Percentiles rank a stretch among this genome's conserved stretches.
Evolutionary conservation across 2,113 vertebrate species (phyloP).

Genomic region (Corythornis madagascariensis): DNA sequence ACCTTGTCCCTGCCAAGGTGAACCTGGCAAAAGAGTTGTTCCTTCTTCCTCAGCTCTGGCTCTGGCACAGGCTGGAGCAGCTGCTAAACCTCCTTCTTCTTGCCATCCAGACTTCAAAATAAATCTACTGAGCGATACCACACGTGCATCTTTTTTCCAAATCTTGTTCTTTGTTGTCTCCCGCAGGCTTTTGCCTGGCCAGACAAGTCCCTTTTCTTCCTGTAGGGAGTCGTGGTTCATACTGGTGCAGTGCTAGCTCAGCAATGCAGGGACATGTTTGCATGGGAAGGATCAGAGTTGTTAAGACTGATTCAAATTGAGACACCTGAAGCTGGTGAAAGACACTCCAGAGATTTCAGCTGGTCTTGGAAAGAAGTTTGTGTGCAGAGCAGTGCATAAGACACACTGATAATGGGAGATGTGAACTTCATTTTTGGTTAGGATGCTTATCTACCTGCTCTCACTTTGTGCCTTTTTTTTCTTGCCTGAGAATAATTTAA

Average conservation of each 20-base stretch:
- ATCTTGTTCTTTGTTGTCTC: not conserved
- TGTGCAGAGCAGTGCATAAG: not conserved
- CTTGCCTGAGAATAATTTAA: not conserved
- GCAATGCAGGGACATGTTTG: rapidly evolving
- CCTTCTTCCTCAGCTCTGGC: too few species aligned
- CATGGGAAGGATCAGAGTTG: not conserved
- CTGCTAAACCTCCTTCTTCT: not conserved
- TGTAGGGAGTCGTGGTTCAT: not conserved
- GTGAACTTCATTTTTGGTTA: not conserved
- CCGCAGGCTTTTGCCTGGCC: not conserved
- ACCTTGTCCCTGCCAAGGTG: not conserved
- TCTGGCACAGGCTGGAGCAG: not conserved
- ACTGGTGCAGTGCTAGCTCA: not conserved
- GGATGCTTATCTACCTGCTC: not conserved
- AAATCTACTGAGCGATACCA: rapidly evolving
- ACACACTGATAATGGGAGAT: not conserved
- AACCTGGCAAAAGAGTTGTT: not conserved
- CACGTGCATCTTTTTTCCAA: not conserved
- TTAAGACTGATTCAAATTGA: not conserved
- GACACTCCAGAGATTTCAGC: not conserved
- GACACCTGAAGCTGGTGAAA: not conserved
- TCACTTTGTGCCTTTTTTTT: not conserved
- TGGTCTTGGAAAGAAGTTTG: not conserved
- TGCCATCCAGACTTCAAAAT: not conserved
- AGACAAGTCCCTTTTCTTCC: not conserved